These are phyloP conservation scores for Phaedon cochleariae DNA, from an alignment of 2,888 invertebrate genomes.

Conservation along the genomic window DNA sequence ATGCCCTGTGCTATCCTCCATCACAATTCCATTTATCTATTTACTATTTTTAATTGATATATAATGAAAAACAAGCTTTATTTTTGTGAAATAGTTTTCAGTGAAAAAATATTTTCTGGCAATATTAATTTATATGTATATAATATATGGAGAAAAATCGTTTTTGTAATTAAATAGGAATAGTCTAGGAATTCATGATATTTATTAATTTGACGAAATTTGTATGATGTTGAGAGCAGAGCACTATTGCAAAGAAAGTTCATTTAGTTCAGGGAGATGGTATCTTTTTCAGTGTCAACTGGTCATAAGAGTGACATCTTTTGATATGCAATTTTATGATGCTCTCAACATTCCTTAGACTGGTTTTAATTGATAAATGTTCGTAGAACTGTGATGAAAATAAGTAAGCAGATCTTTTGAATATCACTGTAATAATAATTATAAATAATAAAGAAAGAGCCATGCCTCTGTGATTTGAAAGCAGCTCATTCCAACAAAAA, in stretches of 20 bases:
- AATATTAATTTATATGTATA: neutral
- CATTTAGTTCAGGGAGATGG: too few species aligned
- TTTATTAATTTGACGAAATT: too few species aligned
- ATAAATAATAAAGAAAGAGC: slow-evolving; percentile 15
- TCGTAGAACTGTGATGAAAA: slow-evolving; percentile 21
- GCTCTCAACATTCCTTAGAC: slow-evolving; percentile 1
- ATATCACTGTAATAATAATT: too few species aligned
- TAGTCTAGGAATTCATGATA: neutral
- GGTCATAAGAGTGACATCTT: neutral
- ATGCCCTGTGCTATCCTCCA: too few species aligned
- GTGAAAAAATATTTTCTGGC: neutral
- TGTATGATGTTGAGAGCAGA: neutral
- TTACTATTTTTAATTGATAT: too few species aligned
- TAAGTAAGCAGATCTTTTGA: slow-evolving; percentile 8
- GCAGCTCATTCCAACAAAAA: slow-evolving; percentile 44
- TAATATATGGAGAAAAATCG: too few species aligned
- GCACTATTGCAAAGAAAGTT: neutral
- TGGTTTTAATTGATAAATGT: slow-evolving; percentile 7
- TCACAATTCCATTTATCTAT: too few species aligned
- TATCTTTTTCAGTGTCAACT: too few species aligned
- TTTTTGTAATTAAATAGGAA: neutral
- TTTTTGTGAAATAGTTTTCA: neutral
- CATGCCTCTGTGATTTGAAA: slow-evolving; percentile 41
- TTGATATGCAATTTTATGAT: neutral
- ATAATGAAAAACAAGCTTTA: too few species aligned